These are phyloP conservation scores for Ceratotherium simum DNA, from an alignment of 2,113 vertebrate species.

Conservation along the genomic window DNA sequence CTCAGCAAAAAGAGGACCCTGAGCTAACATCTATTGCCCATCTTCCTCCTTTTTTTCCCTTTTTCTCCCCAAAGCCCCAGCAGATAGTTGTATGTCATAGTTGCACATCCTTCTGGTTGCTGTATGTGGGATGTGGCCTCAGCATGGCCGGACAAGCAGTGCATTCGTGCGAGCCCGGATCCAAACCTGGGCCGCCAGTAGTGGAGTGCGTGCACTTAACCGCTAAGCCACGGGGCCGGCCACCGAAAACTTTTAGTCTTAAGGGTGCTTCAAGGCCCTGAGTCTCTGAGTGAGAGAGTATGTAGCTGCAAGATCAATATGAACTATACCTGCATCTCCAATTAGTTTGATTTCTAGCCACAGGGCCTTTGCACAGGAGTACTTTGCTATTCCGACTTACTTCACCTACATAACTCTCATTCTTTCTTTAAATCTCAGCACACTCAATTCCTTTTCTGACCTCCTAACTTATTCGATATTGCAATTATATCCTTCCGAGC, in stretches of 20 bases:
- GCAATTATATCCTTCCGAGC: not conserved
- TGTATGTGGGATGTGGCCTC: too few relatives aligned
- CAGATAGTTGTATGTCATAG: too few relatives aligned
- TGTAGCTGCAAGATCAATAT: not conserved
- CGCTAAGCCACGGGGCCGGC: too few relatives aligned
- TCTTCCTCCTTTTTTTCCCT: too few relatives aligned
- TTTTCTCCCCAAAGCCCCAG: too few relatives aligned
- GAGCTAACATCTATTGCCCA: too few relatives aligned
- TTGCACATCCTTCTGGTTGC: too few relatives aligned
- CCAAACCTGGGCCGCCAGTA: too few relatives aligned
- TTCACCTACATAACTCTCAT: not conserved
- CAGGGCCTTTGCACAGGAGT: not conserved
- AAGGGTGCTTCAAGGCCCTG: not conserved
- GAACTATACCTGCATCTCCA: not conserved
- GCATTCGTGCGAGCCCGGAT: too few relatives aligned
- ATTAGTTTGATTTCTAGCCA: not conserved
- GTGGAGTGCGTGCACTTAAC: too few relatives aligned
- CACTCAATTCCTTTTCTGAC: not conserved
- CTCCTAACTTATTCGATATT: not conserved
- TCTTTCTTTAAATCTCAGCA: constrained; percentile 20
- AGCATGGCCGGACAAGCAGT: too few relatives aligned
- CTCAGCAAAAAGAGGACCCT: too few relatives aligned
- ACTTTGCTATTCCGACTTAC: not conserved
- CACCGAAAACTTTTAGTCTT: not conserved
- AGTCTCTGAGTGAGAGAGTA: not conserved